These are phyloP conservation scores for Riparia riparia DNA, from an alignment of 2,113 vertebrate genomes.

Conservation along the genomic window DNA sequence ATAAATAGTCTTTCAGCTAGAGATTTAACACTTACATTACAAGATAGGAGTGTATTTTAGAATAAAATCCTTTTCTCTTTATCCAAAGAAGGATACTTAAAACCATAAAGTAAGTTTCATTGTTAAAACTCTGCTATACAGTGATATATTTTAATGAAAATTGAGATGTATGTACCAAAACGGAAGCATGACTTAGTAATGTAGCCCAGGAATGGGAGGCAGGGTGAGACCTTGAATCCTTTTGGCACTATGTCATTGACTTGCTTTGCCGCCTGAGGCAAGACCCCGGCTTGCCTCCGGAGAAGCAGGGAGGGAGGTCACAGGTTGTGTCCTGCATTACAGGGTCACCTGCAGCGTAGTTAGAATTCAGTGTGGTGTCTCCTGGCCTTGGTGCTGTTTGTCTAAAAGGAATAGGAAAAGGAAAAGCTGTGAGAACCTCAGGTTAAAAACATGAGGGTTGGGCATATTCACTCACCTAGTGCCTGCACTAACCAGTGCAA, in stretches of 20 bases:
- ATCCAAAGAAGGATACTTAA: not conserved
- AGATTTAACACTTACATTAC: not conserved
- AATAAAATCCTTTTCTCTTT: not conserved
- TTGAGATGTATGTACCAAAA: not conserved
- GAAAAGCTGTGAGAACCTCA: not conserved
- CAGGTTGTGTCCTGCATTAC: not conserved
- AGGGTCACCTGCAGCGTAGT: not conserved
- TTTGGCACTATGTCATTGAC: not conserved
- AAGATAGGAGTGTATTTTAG: not conserved
- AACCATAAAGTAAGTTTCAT: not conserved
- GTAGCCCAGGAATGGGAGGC: not conserved
- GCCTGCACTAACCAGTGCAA: not conserved
- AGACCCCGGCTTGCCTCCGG: not conserved
- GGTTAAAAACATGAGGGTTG: not conserved
- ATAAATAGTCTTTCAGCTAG: not conserved
- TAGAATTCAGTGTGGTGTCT: not conserved
- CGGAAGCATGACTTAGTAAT: not conserved
- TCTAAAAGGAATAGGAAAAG: not conserved
- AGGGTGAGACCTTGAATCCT: not conserved
- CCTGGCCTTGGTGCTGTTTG: not conserved
- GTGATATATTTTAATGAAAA: not conserved
- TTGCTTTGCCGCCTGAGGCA: not conserved
- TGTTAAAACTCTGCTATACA: not conserved
- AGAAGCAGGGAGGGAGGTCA: not conserved
- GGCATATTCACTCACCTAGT: not conserved